Percentiles rank a stretch among this genome's conserved stretches.
Evolutionary conservation across 2,113 vertebrate species (phyloP).

Genomic region (Cinclus cinclus): DNA sequence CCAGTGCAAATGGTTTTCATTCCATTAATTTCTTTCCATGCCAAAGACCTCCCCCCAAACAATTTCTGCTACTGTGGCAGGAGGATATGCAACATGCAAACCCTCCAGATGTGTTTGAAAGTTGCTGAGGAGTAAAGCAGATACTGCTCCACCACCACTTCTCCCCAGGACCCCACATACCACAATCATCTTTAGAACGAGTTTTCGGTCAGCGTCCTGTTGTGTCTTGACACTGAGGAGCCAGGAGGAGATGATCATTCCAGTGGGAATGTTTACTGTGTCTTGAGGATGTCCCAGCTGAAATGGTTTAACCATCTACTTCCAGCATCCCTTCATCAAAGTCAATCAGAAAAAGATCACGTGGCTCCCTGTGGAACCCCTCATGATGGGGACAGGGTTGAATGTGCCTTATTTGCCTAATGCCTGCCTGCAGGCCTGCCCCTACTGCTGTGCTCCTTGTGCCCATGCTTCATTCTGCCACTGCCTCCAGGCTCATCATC

Average conservation of each 20-base stretch:
- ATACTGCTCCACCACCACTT: not conserved
- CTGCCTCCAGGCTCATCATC: not conserved
- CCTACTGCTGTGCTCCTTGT: not conserved
- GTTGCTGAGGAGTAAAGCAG: not conserved
- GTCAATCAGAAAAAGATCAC: not conserved
- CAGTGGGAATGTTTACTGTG: not conserved
- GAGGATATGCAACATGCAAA: not conserved
- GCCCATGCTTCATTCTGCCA: not conserved
- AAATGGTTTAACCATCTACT: not conserved
- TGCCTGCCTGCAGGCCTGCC: not conserved
- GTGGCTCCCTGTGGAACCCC: not conserved
- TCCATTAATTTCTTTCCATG: not conserved
- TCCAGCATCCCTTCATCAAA: not conserved
- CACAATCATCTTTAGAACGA: not conserved
- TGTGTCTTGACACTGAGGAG: rapidly evolving
- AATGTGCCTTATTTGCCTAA: not conserved
- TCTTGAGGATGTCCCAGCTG: not conserved
- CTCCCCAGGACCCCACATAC: not conserved
- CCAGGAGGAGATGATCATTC: not conserved
- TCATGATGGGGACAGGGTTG: not conserved
- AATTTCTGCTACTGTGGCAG: not conserved
- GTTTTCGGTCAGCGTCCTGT: rapidly evolving
- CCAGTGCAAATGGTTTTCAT: not conserved
- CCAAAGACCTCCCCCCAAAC: not conserved
- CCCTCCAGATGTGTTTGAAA: not conserved